Percentiles rank a stretch among this genome's conserved stretches.
Conservation (phyloP, 2,888 invertebrate genomes). For the Drosophila demipolita region DNA sequence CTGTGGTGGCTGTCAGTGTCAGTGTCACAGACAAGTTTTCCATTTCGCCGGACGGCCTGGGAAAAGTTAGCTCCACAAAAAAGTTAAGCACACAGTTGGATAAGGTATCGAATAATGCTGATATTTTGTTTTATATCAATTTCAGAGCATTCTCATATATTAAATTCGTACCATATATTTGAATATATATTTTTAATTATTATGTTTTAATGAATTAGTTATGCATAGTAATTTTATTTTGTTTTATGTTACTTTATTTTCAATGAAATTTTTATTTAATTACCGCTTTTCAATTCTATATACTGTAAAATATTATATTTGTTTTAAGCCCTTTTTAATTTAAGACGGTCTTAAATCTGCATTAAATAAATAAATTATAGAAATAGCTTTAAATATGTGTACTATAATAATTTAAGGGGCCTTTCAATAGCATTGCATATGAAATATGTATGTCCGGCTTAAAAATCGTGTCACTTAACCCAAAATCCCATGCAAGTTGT, state of each 20-base stretch:
- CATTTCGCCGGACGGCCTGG: constrained; percentile 52
- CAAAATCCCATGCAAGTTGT: constrained; percentile 40
- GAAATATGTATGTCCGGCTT: not conserved
- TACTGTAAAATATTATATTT: not conserved
- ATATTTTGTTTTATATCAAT: constrained; percentile 21
- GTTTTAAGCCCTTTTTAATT: not conserved
- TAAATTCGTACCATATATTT: not conserved
- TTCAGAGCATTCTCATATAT: not conserved
- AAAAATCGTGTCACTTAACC: not conserved
- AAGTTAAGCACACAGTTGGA: constrained; percentile 39
- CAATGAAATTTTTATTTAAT: not conserved
- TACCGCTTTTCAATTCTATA: not conserved
- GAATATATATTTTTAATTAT: not conserved
- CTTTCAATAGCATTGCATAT: not conserved
- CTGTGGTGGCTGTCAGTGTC: constrained; percentile 65
- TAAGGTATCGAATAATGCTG: constrained; percentile 38
- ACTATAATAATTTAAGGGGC: not conserved
- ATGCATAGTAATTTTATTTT: not conserved
- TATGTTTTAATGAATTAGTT: not conserved
- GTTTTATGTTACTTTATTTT: not conserved
- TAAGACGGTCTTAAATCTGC: too few relatives aligned
- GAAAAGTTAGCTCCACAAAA: constrained; percentile 53
- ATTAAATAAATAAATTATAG: not conserved
- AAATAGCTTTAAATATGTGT: not conserved
- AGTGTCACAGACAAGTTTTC: constrained; percentile 61